Evolutionary conservation across 2,113 vertebrate species (phyloP).

Genomic region (Aythya baeri): DNA sequence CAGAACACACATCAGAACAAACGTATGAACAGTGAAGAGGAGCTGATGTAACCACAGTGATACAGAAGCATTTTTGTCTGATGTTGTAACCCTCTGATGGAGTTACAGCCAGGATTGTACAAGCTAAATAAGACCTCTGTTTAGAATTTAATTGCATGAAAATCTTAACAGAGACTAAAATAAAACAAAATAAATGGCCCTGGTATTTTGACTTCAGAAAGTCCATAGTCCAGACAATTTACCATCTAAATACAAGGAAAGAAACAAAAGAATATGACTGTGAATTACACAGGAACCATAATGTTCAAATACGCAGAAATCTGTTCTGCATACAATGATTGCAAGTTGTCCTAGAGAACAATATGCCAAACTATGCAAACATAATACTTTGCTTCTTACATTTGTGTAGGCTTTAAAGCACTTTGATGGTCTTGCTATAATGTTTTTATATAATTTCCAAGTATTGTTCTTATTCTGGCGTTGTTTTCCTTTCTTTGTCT

Average conservation of each 20-base stretch:
- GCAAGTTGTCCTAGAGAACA: neutral
- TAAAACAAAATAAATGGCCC: neutral
- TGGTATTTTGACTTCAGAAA: neutral
- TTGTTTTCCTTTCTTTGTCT: constrained; percentile 24
- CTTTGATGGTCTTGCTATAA: neutral
- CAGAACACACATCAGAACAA: neutral
- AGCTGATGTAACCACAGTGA: neutral
- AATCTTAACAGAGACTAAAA: neutral
- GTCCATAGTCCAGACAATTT: neutral
- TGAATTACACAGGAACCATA: neutral
- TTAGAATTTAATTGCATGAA: neutral
- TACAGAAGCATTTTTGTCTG: neutral
- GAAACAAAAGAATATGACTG: neutral
- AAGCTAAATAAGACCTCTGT: neutral
- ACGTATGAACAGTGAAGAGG: neutral
- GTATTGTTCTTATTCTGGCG: neutral
- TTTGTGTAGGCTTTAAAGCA: neutral
- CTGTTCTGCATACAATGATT: neutral
- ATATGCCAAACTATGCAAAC: neutral
- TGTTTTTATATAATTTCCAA: neutral
- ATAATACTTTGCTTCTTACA: neutral
- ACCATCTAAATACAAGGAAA: neutral
- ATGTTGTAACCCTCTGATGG: neutral
- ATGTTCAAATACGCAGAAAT: neutral
- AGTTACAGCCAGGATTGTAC: neutral